Conservation (phyloP, 2,888 invertebrate genomes). For the Pilophorus perplexus region DNA sequence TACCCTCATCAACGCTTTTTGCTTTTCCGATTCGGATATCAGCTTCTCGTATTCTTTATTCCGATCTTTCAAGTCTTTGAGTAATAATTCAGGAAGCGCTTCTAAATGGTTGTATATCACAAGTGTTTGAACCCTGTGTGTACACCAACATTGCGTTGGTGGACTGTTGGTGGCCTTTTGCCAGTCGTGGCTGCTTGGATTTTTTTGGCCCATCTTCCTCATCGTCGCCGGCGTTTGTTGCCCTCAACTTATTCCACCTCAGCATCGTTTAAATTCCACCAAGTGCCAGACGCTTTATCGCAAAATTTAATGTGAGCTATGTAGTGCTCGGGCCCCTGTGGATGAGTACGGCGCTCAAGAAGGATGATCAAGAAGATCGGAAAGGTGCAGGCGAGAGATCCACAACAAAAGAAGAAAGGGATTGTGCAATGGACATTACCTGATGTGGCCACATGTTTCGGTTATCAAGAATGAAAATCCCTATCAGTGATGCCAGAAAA, state of each 20-base stretch:
- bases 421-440: no score
- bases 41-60: slow-evolving; percentile 43
- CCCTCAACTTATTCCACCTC: slow-evolving; percentile 55
- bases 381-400: no score
- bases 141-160: slow-evolving; percentile 65
- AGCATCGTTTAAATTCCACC: slow-evolving; percentile 67
- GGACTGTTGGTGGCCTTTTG: slow-evolving; percentile 56
- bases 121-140: slow-evolving; percentile 49
- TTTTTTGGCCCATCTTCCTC: slow-evolving; percentile 50
- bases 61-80: slow-evolving; percentile 42
- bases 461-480: no score
- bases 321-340: slow-evolving; percentile 65
- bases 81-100: slow-evolving; percentile 45
- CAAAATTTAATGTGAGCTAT: slow-evolving; percentile 55
- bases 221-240: slow-evolving; percentile 50
- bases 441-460: no score
- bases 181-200: slow-evolving; percentile 52
- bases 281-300: slow-evolving; percentile 56
- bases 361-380: no score
- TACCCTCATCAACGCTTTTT: slow-evolving; percentile 39
- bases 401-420: no score
- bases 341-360: slow-evolving; percentile 64
- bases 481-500: no score
- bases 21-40: slow-evolving; percentile 41
- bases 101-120: slow-evolving; percentile 25